A percentile compares a stretch with the other conserved stretches of the same genome.
phyloP scores from a whole-genome alignment of 2,113 vertebrate genomes.

The Mionectes macconnelli region DNA sequence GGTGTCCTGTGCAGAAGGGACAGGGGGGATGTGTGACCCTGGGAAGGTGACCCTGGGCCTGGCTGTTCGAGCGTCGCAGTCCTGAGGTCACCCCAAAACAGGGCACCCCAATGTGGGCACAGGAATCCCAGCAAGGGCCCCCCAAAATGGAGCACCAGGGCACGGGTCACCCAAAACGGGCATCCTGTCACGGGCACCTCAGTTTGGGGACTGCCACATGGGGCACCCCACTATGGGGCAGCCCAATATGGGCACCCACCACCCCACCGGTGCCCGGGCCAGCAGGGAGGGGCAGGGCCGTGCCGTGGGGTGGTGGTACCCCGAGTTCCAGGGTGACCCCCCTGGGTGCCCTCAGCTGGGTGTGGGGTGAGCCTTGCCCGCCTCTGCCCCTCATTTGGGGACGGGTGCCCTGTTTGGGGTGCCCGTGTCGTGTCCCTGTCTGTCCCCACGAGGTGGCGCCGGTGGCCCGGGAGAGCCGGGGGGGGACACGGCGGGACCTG shows the following conservation, averaged over 20 bases:
- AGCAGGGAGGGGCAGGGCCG: not conserved
- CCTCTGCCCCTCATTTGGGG: not conserved
- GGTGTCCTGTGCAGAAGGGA: not conserved
- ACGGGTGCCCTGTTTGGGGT: not conserved
- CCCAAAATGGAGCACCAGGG: too few species aligned
- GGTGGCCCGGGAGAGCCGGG: not conserved
- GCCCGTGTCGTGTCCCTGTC: not conserved
- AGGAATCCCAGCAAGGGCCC: too few species aligned
- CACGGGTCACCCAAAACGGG: not conserved
- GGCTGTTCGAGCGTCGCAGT: too few species aligned
- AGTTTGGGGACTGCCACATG: not conserved
- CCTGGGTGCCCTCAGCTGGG: not conserved
- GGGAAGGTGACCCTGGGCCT: too few species aligned
- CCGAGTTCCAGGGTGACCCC: not conserved
- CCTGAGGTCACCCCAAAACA: not conserved
- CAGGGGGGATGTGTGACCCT: too few species aligned
- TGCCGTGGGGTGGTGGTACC: not conserved
- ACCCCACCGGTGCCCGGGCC: not conserved
- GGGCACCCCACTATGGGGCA: not conserved
- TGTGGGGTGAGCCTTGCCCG: not conserved
- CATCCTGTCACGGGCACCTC: not conserved
- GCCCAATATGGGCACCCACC: not conserved
- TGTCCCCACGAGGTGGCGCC: conserved; percentile 22
- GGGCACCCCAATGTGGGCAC: not conserved
- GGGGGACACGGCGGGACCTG: not conserved